Base-by-base conservation (phyloP, 2,888 invertebrate genomes). In the Cataglyphis altisquamis region DNA sequence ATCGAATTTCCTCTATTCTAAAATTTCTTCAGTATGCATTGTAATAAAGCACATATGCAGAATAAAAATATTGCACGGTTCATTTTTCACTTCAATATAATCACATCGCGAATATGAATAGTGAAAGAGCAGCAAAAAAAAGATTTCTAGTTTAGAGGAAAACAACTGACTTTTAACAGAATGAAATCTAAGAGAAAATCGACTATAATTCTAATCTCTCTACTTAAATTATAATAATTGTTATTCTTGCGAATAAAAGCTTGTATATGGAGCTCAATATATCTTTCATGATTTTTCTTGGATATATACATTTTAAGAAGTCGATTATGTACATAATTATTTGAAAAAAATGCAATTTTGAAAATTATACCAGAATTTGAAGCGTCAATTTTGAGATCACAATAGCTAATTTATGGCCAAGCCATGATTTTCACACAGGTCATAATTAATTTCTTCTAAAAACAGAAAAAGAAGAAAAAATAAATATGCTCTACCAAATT, bases 401-500 rank as follows among this genome's bases (percentile, higher is more conserved):
- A 12, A 62, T 63, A 21, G 36, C 18, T 45, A 18, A 18, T 60
- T 62, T 29, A 63, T 75, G 48, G 8, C 10, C 36, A 66, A 75
- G 3, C 12, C 18, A 18, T 25, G 18, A 57, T 52, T 64, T 45
- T 74, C 9, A 21, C 62, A 74, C n/a, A 8, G 21, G 2, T 5
- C 21, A 12, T 29, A 32, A 72, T 39, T 60, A 68, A 52, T 68
- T 45, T 80, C 21, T 60, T 39, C 3, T 55, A 32, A 77, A 39
- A 41, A 41, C 12, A 41, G 41, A 12, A 45, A 39, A 67, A 21
- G 41, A 29, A 64, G 3, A 66, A 39, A 39, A 63, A 36, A n/a
- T 64, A 66, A 74, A 6, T 41, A 60, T 60, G n/a, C 21, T 67
- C 18, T 60, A 68, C 60, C 70, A 60, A 45, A 62, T 62, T 45